These are phyloP conservation scores for Hydrozoanthus gracilis DNA, from an alignment of 92 coral and sea anemone species.

Conservation along the genomic window DNA sequence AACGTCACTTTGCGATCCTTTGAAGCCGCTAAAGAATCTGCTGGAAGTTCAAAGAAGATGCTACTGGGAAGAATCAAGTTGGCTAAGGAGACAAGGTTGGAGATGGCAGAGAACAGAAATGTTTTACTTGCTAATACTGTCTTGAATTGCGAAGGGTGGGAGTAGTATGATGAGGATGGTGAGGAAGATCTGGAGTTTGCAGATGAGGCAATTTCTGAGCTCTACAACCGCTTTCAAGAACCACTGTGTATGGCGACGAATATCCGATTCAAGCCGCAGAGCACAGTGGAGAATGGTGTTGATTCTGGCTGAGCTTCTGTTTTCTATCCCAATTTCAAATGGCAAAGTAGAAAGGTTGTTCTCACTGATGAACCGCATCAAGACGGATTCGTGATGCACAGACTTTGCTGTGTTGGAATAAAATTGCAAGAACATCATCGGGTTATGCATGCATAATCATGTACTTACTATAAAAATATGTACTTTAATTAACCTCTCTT, in stretches of 20 bases:
- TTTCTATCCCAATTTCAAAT: slow-evolving; percentile 80
- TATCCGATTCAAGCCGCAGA: slow-evolving; percentile 62
- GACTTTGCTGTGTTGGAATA: slow-evolving; percentile 37
- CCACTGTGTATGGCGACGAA: slow-evolving; percentile 80
- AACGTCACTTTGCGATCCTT: slow-evolving; percentile 59
- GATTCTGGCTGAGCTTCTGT: slow-evolving; percentile 70
- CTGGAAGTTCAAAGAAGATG: slow-evolving; percentile 44
- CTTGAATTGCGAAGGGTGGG: slow-evolving; percentile 79
- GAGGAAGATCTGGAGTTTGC: slow-evolving; percentile 68
- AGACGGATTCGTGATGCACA: slow-evolving; percentile 80
- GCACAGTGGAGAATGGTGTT: slow-evolving; percentile 69
- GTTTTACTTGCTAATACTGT: slow-evolving; percentile 51
- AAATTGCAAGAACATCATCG: slow-evolving; percentile 34
- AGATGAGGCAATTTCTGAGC: slow-evolving; percentile 54
- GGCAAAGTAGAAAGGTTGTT: slow-evolving; percentile 84
- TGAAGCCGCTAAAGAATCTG: slow-evolving; percentile 53
- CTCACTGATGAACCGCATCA: slow-evolving; percentile 72
- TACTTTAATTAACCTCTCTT: slow-evolving; percentile 30
- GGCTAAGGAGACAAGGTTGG: slow-evolving; percentile 72
- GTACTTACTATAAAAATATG: background rate
- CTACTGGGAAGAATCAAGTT: slow-evolving; percentile 57
- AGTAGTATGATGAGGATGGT: slow-evolving; percentile 55
- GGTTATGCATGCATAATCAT: slow-evolving; percentile 7
- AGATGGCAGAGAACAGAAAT: slow-evolving; percentile 59
- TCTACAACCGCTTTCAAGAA: slow-evolving; percentile 62